These are phyloP conservation scores for Mesorhabditis belari DNA, from an alignment of 2,888 invertebrate species.

Conservation along the genomic window DNA sequence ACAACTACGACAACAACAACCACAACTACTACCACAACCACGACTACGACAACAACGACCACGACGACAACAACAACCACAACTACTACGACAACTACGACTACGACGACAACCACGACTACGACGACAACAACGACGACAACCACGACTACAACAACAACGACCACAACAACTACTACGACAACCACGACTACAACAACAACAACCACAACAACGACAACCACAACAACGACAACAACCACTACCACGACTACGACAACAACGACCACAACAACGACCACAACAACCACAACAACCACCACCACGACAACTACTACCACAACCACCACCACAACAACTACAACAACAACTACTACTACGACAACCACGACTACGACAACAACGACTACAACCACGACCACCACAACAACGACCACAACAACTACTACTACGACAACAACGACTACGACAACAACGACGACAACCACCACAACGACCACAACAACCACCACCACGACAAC, in stretches of 20 bases:
- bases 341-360: neutral
- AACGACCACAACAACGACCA: neutral
- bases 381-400: neutral
- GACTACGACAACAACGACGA: neutral
- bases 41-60: neutral
- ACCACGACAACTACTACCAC: neutral
- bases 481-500: constrained; percentile 1
- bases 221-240: neutral
- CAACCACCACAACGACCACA: constrained; percentile 1
- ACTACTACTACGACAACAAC: neutral
- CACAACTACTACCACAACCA: neutral
- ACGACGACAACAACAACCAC: neutral
- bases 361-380: neutral
- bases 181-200: too few relatives aligned
- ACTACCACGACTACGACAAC: neutral
- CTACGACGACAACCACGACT: neutral
- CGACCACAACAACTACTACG: neutral
- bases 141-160: neutral
- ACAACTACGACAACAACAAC: neutral
- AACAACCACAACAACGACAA: neutral
- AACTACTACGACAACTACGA: neutral
- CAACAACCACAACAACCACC: neutral
- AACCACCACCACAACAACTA: neutral
- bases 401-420: neutral
- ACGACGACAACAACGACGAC: neutral